These are phyloP conservation scores for Odontocolon sp. DNA, from an alignment of 2,888 invertebrate species.

Conservation along the genomic window DNA sequence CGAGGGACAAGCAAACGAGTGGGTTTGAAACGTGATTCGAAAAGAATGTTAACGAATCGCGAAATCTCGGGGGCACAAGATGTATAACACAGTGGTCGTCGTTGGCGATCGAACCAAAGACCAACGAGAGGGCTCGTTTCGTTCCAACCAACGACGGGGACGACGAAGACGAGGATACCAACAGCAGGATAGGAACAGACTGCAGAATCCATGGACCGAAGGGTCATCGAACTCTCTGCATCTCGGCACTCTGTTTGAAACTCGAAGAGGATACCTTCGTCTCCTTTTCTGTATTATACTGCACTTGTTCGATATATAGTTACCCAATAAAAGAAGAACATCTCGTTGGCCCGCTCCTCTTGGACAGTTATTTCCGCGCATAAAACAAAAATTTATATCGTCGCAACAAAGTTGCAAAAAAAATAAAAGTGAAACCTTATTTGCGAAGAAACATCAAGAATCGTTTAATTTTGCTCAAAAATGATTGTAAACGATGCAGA, in stretches of 20 bases:
- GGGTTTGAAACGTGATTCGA: slow-evolving; percentile 62
- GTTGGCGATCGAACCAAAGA: slow-evolving; percentile 22
- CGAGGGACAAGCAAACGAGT: slow-evolving; percentile 18
- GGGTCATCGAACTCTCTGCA: slow-evolving; percentile 47
- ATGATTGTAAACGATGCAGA: too few relatives aligned
- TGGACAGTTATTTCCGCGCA: too few relatives aligned
- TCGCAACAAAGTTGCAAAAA: too few relatives aligned
- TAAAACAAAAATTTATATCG: too few relatives aligned
- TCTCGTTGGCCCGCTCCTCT: slow-evolving; percentile 1
- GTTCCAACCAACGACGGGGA: slow-evolving; percentile 12
- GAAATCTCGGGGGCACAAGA: slow-evolving; percentile 70
- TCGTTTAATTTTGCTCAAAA: too few relatives aligned
- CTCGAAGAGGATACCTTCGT: slow-evolving; percentile 3
- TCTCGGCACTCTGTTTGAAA: slow-evolving; percentile 12
- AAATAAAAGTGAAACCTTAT: too few relatives aligned
- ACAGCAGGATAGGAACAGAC: slow-evolving; percentile 20
- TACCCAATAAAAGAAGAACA: background rate
- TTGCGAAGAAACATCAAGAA: too few relatives aligned
- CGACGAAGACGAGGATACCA: slow-evolving; percentile 29
- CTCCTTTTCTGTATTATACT: slow-evolving; percentile 30
- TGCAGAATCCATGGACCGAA: slow-evolving; percentile 32
- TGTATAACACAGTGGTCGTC: slow-evolving; percentile 66
- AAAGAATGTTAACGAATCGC: slow-evolving; percentile 77
- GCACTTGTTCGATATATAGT: slow-evolving; percentile 7
- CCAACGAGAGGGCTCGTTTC: slow-evolving; percentile 27